Percentiles rank a stretch among this genome's conserved stretches.
Evolutionary conservation across 1,140 invertebrate species (phyloP).

Genomic region (Reticulitermes speratus): DNA sequence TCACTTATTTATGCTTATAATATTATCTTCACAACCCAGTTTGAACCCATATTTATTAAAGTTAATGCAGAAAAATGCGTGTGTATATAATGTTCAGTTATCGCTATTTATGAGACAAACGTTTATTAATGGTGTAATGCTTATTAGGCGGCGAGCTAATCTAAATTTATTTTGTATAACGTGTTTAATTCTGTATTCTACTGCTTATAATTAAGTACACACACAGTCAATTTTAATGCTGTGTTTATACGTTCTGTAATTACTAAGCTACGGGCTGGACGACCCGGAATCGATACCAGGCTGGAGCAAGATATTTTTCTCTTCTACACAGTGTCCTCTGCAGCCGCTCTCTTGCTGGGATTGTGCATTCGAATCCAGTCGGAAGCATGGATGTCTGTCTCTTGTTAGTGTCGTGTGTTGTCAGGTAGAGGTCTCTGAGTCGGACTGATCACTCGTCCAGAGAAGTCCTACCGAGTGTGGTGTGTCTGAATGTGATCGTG

Average conservation of each 20-base stretch:
- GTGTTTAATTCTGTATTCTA: not conserved
- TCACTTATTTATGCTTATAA: constrained; percentile 12
- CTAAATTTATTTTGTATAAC: constrained; percentile 13
- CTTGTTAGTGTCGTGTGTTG: too few species aligned
- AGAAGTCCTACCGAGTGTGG: too few species aligned
- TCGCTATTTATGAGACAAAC: constrained; percentile 5
- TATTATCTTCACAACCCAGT: not conserved
- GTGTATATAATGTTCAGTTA: not conserved
- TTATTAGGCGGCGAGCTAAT: not conserved
- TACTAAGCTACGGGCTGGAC: too few species aligned
- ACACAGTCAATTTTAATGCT: not conserved
- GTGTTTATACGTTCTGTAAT: not conserved
- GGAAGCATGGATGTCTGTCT: too few species aligned
- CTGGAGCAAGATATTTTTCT: too few species aligned
- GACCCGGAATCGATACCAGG: too few species aligned
- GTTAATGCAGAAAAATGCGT: not conserved
- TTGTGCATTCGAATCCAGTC: too few species aligned
- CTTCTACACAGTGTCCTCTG: too few species aligned
- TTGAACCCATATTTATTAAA: not conserved
- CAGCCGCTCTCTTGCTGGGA: too few species aligned
- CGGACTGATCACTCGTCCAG: too few species aligned
- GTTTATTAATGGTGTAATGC: not conserved
- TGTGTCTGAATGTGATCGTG: too few species aligned
- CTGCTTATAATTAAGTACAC: not conserved
- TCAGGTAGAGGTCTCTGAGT: too few species aligned